These are phyloP conservation scores for Philonicus albiceps DNA, from an alignment of 2,888 invertebrate species.

Conservation along the genomic window DNA sequence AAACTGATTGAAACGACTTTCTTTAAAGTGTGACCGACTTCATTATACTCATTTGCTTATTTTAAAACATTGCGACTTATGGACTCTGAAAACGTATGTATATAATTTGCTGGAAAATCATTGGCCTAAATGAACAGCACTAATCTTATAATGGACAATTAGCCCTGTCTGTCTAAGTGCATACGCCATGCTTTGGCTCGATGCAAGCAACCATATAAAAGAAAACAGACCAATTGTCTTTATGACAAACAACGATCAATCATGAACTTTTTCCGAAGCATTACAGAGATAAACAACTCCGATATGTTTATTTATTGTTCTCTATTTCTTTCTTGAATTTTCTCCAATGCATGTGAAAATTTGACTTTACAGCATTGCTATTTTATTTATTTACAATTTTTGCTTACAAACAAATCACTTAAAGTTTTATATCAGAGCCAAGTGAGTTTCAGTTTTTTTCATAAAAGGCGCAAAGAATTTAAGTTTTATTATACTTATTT, in stretches of 20 bases:
- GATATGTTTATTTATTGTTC: background rate
- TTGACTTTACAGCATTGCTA: background rate
- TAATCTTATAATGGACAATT: background rate
- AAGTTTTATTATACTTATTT: too few relatives aligned
- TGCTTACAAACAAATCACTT: background rate
- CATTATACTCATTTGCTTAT: background rate
- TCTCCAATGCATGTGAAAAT: background rate
- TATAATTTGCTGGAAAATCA: background rate
- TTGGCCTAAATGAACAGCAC: too few relatives aligned
- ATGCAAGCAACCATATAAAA: background rate
- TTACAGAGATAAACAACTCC: background rate
- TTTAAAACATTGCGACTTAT: background rate
- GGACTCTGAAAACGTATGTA: background rate
- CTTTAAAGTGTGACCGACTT: background rate
- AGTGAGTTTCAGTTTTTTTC: background rate
- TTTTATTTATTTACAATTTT: background rate
- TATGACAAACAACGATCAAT: background rate
- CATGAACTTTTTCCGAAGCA: background rate
- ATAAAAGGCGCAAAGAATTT: too few relatives aligned
- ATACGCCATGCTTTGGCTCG: background rate
- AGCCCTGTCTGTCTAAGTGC: background rate
- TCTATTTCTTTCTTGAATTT: background rate
- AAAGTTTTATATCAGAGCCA: background rate
- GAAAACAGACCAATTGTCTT: background rate
- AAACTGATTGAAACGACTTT: background rate